A percentile compares a stretch with the other conserved stretches of the same genome.
These are phyloP conservation scores for Gallinago media DNA, from an alignment of 2,113 vertebrate species.

Conservation along the genomic window DNA sequence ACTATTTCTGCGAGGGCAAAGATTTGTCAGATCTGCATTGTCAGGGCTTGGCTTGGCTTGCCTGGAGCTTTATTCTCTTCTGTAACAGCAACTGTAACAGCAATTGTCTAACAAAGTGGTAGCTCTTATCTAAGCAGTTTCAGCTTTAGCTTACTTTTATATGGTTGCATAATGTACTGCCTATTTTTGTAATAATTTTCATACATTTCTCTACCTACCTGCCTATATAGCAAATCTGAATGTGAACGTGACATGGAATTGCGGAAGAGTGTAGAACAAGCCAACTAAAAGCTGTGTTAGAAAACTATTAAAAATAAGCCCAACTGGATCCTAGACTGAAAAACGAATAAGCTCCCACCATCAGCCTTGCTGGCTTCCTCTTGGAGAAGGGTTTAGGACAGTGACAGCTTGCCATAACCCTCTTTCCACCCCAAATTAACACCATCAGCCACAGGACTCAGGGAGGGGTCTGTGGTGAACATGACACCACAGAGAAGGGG, in stretches of 20 bases:
- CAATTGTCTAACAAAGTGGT: neutral
- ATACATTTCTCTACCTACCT: neutral
- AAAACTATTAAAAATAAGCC: neutral
- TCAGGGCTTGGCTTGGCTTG: neutral
- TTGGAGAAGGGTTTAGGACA: neutral
- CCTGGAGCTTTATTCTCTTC: neutral
- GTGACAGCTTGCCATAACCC: neutral
- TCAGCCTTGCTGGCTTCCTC: neutral
- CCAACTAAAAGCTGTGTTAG: neutral
- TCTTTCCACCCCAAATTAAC: neutral
- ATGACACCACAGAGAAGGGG: neutral
- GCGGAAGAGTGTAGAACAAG: neutral
- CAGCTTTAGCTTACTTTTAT: neutral
- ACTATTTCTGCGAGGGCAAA: neutral
- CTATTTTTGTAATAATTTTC: neutral
- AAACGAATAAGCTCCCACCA: neutral
- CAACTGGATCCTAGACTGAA: neutral
- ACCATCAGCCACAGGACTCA: neutral
- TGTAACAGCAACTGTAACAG: neutral
- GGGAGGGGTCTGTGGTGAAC: neutral
- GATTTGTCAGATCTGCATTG: neutral
- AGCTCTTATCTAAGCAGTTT: neutral
- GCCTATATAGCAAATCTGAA: neutral
- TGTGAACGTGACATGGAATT: neutral
- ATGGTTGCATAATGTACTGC: neutral